A percentile compares a stretch with the other conserved stretches of the same genome.
Evolutionary conservation across 2,888 invertebrate genomes (phyloP).

Genomic region (Hirudinaria manillensis): DNA sequence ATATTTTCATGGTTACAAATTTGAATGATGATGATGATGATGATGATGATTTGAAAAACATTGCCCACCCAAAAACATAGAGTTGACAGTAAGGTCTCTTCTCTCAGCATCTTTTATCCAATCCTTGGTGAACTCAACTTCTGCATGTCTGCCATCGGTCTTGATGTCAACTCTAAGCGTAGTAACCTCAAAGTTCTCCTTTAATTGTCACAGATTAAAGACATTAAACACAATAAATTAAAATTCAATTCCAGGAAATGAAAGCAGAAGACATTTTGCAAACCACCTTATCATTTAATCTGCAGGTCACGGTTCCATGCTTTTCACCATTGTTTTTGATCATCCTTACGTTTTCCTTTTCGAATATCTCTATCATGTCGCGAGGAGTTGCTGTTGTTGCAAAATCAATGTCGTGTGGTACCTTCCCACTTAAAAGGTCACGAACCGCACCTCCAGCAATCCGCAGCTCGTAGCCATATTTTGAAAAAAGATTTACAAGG

Average conservation of each 20-base stretch:
- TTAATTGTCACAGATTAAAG: slow-evolving; percentile 11
- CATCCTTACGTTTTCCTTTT: slow-evolving; percentile 74
- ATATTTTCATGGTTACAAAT: no score
- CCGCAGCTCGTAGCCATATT: slow-evolving; percentile 69
- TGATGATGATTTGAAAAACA: neutral
- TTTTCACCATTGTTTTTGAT: slow-evolving; percentile 67
- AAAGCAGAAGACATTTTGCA: neutral
- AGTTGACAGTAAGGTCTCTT: slow-evolving; percentile 93
- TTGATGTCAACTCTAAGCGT: slow-evolving; percentile 83
- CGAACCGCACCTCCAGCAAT: slow-evolving; percentile 95
- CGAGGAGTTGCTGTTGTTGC: slow-evolving; percentile 92
- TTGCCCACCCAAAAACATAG: slow-evolving; percentile 76
- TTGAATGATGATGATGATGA: neutral
- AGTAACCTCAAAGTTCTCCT: slow-evolving; percentile 62
- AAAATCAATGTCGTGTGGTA: slow-evolving; percentile 79
- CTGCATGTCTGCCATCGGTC: slow-evolving; percentile 90
- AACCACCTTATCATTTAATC: slow-evolving; percentile 86
- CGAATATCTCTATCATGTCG: slow-evolving; percentile 91
- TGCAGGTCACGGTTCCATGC: slow-evolving; percentile 78
- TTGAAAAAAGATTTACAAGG: slow-evolving; percentile 70
- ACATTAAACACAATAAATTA: neutral
- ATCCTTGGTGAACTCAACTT: slow-evolving; percentile 83
- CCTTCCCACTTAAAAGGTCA: slow-evolving; percentile 56
- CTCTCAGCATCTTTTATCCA: slow-evolving; percentile 82
- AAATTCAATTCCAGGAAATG: neutral